Evolutionary conservation across 2,888 invertebrate species (phyloP), one percentile per base, ranked within the genome.

Genomic region (Vesta saturnalis): DNA sequence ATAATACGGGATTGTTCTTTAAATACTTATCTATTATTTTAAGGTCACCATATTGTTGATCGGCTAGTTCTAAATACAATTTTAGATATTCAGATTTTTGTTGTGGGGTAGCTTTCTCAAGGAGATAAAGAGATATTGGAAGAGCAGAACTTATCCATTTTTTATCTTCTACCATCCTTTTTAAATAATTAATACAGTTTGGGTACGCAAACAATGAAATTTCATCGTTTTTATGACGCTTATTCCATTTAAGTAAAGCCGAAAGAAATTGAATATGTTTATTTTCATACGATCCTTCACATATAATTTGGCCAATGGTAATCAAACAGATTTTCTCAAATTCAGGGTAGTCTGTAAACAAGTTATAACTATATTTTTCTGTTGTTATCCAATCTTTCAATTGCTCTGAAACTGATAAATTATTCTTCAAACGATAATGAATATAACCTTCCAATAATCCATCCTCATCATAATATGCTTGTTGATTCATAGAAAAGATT

Each of bases 251-350:
- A 6, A 64, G 4, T 10, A 68, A 0, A 35, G 60, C 60, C 4
- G 1, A 15, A 19, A 68, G 23, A 30, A 30, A 64, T n/a, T n/a
- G 1, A 14, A 56, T 1, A 8, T 47, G 12, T 6, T n/a, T 15
- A 1, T 46, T 5, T 3, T 39, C 43, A 30, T 57, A 19, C 46
- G 18, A 19, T 5, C 22, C 12, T 4, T 35, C 4, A 8, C 57
- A 35, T n/a, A 61, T 18, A 12, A 67, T 12, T 47, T 67, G 58
- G 0, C 49, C 57, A 19, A 67, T 30, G 3, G 15, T 22, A 35
- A 61, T 21, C 30, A 67, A 62, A 52, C 58, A 67, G 10, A 49
- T 12, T 21, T 62, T 67, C 16, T 67, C 62, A 56, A 14, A 62
- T 15, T 39, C n/a, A 0, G 67, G 49, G 1, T 19, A 15, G 14